Conservation (phyloP, 1,140 invertebrate species). For the Sipha flava region DNA sequence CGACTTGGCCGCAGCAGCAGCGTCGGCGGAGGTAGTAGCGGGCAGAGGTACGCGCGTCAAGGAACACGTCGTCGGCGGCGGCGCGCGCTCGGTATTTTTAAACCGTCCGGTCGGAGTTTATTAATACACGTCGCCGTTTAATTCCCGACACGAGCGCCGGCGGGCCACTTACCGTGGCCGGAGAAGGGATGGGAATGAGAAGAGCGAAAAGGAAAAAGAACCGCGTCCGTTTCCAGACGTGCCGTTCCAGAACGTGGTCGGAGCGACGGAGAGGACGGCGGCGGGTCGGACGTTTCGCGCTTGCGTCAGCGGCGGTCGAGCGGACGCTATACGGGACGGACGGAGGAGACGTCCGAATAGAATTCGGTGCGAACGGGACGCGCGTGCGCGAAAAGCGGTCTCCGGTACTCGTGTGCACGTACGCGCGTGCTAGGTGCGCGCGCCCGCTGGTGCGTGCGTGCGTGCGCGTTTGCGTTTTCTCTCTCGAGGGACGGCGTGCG, state of each 20-base stretch:
- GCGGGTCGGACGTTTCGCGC: background rate
- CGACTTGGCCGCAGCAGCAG: too few species aligned
- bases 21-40: too few species aligned
- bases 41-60: too few species aligned
- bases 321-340: too few species aligned
- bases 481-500: background rate
- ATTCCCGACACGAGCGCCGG: background rate
- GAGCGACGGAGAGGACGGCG: background rate
- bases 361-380: too few species aligned
- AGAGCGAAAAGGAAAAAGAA: too few species aligned
- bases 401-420: too few species aligned
- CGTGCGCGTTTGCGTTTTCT: too few species aligned
- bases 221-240: background rate
- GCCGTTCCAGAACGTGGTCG: background rate
- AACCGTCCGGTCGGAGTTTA: slow-evolving; percentile 1
- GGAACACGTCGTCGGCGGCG: background rate
- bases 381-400: too few species aligned
- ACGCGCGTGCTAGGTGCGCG: too few species aligned
- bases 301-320: background rate
- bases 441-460: too few species aligned
- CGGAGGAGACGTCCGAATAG: too few species aligned
- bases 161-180: background rate
- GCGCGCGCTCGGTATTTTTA: background rate
- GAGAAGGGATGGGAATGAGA: background rate
- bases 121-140: background rate